Base-by-base conservation (phyloP, 2,888 invertebrate genomes). In the Zonitis immaculata region DNA sequence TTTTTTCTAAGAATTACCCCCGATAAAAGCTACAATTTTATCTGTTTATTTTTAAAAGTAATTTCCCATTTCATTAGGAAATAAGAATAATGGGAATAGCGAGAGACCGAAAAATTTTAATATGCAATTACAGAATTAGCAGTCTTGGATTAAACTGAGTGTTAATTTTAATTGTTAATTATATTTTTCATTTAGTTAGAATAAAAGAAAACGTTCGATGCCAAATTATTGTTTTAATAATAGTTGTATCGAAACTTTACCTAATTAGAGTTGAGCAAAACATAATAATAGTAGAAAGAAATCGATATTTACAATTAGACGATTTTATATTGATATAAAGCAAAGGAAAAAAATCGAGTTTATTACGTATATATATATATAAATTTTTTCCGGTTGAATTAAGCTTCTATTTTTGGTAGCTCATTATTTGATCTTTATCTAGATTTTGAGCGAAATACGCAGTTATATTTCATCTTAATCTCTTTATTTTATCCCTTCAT, bases 131-230 rank as follows among this genome's bases (percentile, higher is more conserved):
- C 54, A 52, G 56, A 58, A 58, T 56, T 58, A 54, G 52, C 59
- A 55, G 56, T 57, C 56, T 61, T 57, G 59, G 57, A 60, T 61
- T 55, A 55, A 60, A 60, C 56, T 54, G 53, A 58, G 60, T 56
- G 60, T 62, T 65, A 62, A 60, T 58, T 61, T 51, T 59, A 60
- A 63, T 62, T 65, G 65, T 63, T 65, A 62, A 63, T 65, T 65
- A 58, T 62, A 58, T 62, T 59, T 60, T 55, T 56, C 54, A 58
- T 61, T 61, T 52, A 50, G 60, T 54, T 59, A 47, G 47, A 44
- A 53, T 47, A 57, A 64, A 62, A 58, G 59, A 66, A 65, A 64
- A 64, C 61, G 61, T 59, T 61, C 61, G 57, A 66, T 63, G 52
- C 43, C 44, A 42, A 62, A 58, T 56, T 53, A 56, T 60, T 52